phyloP scores from a whole-genome alignment of 2,888 invertebrate species.

The Drosophila meridiana region DNA sequence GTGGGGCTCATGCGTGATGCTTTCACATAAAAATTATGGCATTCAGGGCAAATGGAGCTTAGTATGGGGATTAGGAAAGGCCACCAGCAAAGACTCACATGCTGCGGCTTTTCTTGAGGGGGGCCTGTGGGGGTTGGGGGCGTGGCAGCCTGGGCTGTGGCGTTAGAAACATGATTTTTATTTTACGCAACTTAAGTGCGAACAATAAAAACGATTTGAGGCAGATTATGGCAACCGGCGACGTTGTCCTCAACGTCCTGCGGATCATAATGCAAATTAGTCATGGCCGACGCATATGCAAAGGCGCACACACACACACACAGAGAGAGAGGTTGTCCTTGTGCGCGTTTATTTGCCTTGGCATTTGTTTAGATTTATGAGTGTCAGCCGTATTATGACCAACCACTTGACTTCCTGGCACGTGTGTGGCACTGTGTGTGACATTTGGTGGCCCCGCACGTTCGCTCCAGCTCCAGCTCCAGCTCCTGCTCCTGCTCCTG shows the following conservation, averaged over 20 bases:
- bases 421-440: slow-evolving; percentile 65
- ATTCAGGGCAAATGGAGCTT: slow-evolving; percentile 80
- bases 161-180: slow-evolving; percentile 84
- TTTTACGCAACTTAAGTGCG: slow-evolving; percentile 85
- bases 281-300: slow-evolving; percentile 79
- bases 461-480: slow-evolving; percentile 11
- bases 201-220: slow-evolving; percentile 82
- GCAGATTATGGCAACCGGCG: slow-evolving; percentile 74
- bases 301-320: slow-evolving; percentile 25
- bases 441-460: slow-evolving; percentile 74
- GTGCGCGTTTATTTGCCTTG: slow-evolving; percentile 61
- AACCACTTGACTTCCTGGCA: slow-evolving; percentile 82
- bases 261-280: slow-evolving; percentile 80
- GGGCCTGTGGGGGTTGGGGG: not conserved
- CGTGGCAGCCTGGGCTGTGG: slow-evolving; percentile 38
- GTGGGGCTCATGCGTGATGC: slow-evolving; percentile 73
- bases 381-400: slow-evolving; percentile 77
- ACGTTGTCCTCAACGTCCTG: slow-evolving; percentile 33
- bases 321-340: not conserved
- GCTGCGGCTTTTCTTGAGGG: slow-evolving; percentile 51
- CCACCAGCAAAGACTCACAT: slow-evolving; percentile 55
- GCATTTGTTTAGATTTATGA: slow-evolving; percentile 79
- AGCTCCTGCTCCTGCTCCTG: not conserved
- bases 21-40: slow-evolving; percentile 79
- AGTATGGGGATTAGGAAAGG: slow-evolving; percentile 45